Evolutionary conservation across 1,140 invertebrate genomes (phyloP).

Genomic region (Scylla paramamosain): DNA sequence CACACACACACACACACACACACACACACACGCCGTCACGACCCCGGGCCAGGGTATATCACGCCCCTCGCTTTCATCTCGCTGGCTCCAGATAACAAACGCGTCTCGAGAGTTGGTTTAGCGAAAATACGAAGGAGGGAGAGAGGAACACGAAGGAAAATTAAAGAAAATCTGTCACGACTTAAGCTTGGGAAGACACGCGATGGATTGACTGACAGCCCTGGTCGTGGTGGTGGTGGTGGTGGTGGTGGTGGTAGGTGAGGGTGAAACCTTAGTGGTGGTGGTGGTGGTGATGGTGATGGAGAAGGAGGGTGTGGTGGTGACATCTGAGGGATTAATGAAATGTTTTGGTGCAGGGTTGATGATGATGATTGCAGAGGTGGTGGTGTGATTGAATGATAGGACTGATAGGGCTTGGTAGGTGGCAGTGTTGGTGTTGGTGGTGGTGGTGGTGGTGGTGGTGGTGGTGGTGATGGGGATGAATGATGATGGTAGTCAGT

Average conservation of each 20-base stretch:
- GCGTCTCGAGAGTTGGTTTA: slow-evolving; percentile 52
- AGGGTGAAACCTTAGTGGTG: background rate
- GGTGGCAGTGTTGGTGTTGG: background rate
- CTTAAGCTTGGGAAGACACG: background rate
- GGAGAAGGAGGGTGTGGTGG: background rate
- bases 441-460: slow-evolving; percentile 23
- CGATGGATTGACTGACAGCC: slow-evolving; percentile 49
- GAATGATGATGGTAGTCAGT: background rate
- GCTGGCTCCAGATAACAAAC: slow-evolving; percentile 35
- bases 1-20: too few species aligned
- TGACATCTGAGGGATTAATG: slow-evolving; percentile 35
- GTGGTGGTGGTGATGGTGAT: background rate
- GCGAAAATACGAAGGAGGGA: slow-evolving; percentile 40
- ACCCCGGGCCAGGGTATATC: background rate
- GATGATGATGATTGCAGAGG: background rate
- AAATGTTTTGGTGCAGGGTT: background rate
- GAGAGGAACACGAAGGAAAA: background rate
- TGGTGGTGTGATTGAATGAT: background rate
- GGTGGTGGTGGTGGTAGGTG: background rate
- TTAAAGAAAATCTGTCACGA: slow-evolving; percentile 56
- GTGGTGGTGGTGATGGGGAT: background rate
- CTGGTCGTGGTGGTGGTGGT: background rate
- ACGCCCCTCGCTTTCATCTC: slow-evolving; percentile 27
- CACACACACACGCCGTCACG: background rate
- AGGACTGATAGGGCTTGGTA: background rate